Evolutionary conservation across 2,888 invertebrate genomes (phyloP), one percentile per base, ranked within the genome.

Genomic region (Apotomis turbidana): DNA sequence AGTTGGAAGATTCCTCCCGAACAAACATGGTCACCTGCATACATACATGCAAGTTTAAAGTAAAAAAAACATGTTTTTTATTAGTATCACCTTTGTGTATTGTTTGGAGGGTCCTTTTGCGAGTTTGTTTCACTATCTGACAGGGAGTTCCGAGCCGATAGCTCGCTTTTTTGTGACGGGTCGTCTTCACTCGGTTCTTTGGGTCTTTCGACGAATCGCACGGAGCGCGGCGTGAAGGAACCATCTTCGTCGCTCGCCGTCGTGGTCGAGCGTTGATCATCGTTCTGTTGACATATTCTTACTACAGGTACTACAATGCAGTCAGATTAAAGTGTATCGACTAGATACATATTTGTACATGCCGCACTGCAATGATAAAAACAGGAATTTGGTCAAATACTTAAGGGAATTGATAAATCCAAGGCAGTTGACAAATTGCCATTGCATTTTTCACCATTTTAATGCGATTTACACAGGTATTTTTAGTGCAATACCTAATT

Each of bases 181-280:
- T 92, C 90, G 10, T 91, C 91, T 54, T 93, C 94, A 54, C 89
- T 87, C 8, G 81, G 80, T 2, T 89, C 88, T 55, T 84, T 82
- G 0, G 87, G 77, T 64, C 91, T 85, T 77, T 96, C 96, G 8
- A 94, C 94, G 83, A 96, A 96, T 15, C 96, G 94, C 4, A 96
- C 96, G 0, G 96, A 95, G 55, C 96, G 93, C 5, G 94, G 94
- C 4, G 94, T 94, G 55, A 94, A 91, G 6, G 95, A 95, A 0
- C 90, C 90, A 68, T 95, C 95, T 75, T 95, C 95, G 75, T 95
- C 95, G 46, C 94, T 93, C 0, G 91, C 91, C 2, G 91, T 91
- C 4, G 90, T 89, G 9, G 85, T 87, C 5, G 91, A 93, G 10
- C 91, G 82, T 73, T 91, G 91, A 68, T 92, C 91, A 5, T 93